These are phyloP conservation scores for Chunga burmeisteri DNA, from an alignment of 2,113 vertebrate species.

Conservation along the genomic window DNA sequence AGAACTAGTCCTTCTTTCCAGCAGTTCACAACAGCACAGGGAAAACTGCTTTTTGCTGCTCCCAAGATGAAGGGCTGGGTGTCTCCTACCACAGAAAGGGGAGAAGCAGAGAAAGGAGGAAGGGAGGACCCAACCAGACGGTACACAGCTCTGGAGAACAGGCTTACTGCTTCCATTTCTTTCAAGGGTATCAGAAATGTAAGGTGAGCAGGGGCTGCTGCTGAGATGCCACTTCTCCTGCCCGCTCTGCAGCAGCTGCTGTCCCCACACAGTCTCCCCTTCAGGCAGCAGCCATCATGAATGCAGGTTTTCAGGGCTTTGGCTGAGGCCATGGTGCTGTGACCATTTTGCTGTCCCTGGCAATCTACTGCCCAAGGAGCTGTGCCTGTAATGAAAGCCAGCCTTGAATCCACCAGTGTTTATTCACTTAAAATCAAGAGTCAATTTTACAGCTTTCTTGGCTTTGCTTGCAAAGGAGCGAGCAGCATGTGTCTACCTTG, in stretches of 20 bases:
- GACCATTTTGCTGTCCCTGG: background rate
- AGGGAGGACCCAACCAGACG: background rate
- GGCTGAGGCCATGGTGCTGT: background rate
- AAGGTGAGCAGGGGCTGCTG: background rate
- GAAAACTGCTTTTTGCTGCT: background rate
- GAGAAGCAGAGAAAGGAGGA: background rate
- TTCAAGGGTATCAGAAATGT: background rate
- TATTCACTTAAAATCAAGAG: background rate
- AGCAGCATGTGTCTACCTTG: background rate
- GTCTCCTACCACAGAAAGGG: background rate
- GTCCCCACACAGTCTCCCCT: background rate
- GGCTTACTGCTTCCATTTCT: background rate
- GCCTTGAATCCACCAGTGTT: background rate
- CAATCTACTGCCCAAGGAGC: background rate
- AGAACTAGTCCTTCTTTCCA: background rate
- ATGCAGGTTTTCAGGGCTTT: background rate
- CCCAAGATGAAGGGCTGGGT: background rate
- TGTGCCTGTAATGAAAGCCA: background rate
- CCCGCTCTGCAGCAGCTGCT: background rate
- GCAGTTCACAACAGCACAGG: background rate
- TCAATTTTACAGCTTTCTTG: background rate
- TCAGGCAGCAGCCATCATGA: background rate
- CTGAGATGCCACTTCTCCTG: background rate
- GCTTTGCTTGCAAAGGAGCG: background rate
- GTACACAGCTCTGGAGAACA: background rate